Conservation (phyloP, 2,797 vertebrate genomes). For the Melanotaenia parkinsoni region DNA sequence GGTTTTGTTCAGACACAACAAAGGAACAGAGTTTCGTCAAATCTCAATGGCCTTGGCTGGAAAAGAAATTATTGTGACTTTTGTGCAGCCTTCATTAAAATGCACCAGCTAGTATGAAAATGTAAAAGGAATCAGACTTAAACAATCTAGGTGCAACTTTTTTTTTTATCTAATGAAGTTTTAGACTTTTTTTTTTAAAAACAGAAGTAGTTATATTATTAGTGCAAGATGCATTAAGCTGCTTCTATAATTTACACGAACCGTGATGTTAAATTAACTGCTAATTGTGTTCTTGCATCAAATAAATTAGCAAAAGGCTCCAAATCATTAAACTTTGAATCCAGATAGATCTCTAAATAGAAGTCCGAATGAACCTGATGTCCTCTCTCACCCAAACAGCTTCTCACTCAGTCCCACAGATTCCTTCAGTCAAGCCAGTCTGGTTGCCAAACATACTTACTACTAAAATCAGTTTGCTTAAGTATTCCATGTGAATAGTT, state of each 20-base stretch:
- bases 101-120: background rate
- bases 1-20: conserved; percentile 4
- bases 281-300: too few species aligned
- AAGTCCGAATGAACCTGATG: background rate
- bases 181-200: too few species aligned
- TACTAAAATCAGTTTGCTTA: too few species aligned
- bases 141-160: too few species aligned
- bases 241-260: too few species aligned
- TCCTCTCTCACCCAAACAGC: background rate
- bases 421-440: background rate
- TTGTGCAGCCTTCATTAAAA: background rate
- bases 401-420: conserved; percentile 5
- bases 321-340: background rate
- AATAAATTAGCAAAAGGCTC: too few species aligned
- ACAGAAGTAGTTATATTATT: too few species aligned
- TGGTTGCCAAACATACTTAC: conserved; percentile 2
- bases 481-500: too few species aligned
- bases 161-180: too few species aligned
- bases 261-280: too few species aligned
- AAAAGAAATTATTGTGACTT: background rate
- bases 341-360: background rate
- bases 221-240: too few species aligned
- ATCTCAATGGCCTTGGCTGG: background rate
- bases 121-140: background rate
- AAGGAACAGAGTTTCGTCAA: background rate